Percentiles rank a stretch among this genome's conserved stretches.
Evolutionary conservation across 2,113 vertebrate genomes (phyloP).

Genomic region (Hyaena hyaena): DNA sequence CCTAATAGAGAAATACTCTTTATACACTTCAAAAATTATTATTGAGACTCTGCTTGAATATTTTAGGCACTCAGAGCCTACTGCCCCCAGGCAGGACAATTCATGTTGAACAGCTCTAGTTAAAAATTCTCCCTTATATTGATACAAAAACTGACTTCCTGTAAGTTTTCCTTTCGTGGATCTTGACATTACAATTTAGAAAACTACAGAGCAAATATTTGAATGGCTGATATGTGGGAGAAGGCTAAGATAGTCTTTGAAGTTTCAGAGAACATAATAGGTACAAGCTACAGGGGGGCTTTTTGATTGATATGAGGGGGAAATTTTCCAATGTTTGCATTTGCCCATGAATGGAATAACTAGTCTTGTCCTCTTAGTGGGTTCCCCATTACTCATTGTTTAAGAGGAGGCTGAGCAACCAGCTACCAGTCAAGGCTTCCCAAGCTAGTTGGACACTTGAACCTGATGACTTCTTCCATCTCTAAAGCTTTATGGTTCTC

Average conservation of each 20-base stretch:
- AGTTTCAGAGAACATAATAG: background rate
- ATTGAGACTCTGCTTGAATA: conserved; percentile 36
- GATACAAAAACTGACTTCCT: conserved; percentile 27
- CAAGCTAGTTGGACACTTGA: background rate
- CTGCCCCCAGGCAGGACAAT: background rate
- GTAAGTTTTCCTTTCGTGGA: background rate
- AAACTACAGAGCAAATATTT: conserved; percentile 41
- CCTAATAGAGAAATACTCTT: conserved; percentile 42
- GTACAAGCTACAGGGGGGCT: background rate
- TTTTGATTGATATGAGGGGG: background rate
- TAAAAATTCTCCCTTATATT: conserved; percentile 38
- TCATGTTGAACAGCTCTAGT: background rate
- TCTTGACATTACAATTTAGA: conserved; percentile 38
- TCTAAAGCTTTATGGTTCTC: background rate
- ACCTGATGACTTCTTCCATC: background rate
- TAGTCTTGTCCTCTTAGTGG: background rate
- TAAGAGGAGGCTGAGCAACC: background rate
- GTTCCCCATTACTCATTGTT: background rate
- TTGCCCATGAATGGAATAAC: conserved; percentile 20
- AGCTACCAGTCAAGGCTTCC: background rate
- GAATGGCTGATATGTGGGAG: background rate
- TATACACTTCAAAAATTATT: background rate
- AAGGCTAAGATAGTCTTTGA: conserved; percentile 26
- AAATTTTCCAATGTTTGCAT: background rate
- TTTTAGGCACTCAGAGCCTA: background rate